Conservation (phyloP, 2,113 vertebrate species). For the Scolopax mira region DNA sequence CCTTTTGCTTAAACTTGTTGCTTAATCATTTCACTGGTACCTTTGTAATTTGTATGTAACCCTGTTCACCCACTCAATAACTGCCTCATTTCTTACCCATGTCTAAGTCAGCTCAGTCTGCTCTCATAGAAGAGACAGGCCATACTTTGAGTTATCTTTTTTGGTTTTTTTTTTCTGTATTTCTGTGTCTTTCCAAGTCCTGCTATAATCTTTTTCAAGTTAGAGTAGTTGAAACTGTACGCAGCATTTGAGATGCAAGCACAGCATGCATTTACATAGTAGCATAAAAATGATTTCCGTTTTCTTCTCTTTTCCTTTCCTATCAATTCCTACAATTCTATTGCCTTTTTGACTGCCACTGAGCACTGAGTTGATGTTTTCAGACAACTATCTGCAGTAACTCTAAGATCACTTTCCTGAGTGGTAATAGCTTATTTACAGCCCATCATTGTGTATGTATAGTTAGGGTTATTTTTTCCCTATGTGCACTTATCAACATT, state of each 20-base stretch:
- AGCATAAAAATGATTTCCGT: constrained; percentile 5
- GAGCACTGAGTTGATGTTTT: constrained; percentile 5
- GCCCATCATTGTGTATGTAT: background rate
- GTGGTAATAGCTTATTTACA: constrained; percentile 43
- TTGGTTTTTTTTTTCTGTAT: background rate
- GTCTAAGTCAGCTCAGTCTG: background rate
- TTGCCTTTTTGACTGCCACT: background rate
- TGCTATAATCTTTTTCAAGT: background rate
- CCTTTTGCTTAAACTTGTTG: background rate
- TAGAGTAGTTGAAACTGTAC: background rate
- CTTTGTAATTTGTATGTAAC: background rate
- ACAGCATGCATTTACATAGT: background rate
- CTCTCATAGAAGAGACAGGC: background rate
- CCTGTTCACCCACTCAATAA: background rate
- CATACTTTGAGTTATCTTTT: background rate
- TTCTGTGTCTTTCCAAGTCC: background rate
- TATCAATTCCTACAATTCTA: background rate
- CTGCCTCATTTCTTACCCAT: background rate
- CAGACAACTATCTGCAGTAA: background rate
- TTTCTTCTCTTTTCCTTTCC: constrained; percentile 10
- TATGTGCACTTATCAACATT: background rate
- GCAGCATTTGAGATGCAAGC: background rate
- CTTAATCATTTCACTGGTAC: background rate
- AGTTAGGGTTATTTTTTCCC: constrained; percentile 36
- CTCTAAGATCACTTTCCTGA: background rate